Conservation (phyloP, 2,797 vertebrate species). For the Phyllotis vaccarum region DNA sequence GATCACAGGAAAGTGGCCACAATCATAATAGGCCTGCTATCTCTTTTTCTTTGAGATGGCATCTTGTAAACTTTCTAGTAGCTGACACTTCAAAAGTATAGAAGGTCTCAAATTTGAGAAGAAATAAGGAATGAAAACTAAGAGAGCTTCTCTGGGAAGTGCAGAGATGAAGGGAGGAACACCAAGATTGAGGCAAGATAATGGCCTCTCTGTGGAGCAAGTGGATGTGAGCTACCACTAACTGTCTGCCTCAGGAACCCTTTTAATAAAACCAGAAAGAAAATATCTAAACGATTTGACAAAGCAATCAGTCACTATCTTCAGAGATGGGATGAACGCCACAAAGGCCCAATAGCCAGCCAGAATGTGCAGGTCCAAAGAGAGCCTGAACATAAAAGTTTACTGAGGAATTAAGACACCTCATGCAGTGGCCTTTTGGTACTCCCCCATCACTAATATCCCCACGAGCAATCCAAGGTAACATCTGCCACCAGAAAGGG, state of each 20-base stretch:
- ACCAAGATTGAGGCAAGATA: conserved; percentile 2
- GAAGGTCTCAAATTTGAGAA: not conserved
- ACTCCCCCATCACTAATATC: conserved; percentile 58
- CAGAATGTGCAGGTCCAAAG: not conserved
- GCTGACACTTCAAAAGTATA: not conserved
- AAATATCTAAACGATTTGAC: conserved; percentile 40
- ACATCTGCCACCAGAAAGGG: conserved; percentile 65
- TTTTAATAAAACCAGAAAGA: conserved; percentile 45
- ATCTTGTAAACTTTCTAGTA: conserved; percentile 37
- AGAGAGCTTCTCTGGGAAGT: conserved; percentile 28
- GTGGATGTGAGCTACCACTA: not conserved
- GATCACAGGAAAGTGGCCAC: not conserved
- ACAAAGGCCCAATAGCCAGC: not conserved
- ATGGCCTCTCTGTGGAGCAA: not conserved
- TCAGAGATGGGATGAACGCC: not conserved
- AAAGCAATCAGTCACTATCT: not conserved
- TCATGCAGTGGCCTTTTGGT: not conserved
- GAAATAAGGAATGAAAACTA: conserved; percentile 34
- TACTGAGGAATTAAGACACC: conserved; percentile 19
- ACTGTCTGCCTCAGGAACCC: not conserved
- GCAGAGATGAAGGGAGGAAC: not conserved
- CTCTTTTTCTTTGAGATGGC: conserved; percentile 5
- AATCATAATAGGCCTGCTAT: not conserved
- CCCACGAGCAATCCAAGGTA: conserved; percentile 64
- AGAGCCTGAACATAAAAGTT: not conserved